Evolutionary conservation across 2,113 vertebrate genomes (phyloP).

Genomic region (Cervus canadensis): DNA sequence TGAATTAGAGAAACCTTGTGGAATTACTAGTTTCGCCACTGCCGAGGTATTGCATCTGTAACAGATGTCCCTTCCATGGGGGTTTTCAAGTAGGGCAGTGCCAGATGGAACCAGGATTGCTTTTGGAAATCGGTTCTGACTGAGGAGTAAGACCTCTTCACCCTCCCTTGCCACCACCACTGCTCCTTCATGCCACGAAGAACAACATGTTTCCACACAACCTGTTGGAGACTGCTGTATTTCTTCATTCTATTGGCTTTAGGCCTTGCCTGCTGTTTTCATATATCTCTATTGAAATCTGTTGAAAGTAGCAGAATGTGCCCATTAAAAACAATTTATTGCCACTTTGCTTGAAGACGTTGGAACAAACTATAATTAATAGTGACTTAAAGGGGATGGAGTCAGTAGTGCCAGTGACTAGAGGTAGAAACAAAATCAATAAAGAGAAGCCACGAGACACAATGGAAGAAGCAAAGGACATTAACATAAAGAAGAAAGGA

Average conservation of each 20-base stretch:
- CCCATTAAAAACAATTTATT: neutral
- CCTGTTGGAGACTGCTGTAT: neutral
- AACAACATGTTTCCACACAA: neutral
- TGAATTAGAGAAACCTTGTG: neutral
- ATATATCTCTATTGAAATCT: slow-evolving; percentile 23
- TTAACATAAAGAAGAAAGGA: neutral
- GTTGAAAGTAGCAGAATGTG: slow-evolving; percentile 19
- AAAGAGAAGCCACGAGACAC: neutral
- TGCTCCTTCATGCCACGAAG: neutral
- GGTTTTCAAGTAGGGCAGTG: neutral
- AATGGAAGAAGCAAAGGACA: neutral
- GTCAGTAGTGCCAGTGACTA: neutral
- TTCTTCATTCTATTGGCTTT: neutral
- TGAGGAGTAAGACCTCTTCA: neutral
- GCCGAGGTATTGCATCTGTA: neutral
- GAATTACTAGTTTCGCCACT: neutral
- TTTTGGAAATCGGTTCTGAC: neutral
- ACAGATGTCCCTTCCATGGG: neutral
- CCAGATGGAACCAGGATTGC: neutral
- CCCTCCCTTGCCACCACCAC: neutral
- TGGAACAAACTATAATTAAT: slow-evolving; percentile 29
- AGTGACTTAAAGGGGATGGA: slow-evolving; percentile 10
- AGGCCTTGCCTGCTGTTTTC: neutral
- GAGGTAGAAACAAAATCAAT: neutral
- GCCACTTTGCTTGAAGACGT: slow-evolving; percentile 6